Conservation (phyloP, 2,113 vertebrate species). For the Oceanodroma tethys region DNA sequence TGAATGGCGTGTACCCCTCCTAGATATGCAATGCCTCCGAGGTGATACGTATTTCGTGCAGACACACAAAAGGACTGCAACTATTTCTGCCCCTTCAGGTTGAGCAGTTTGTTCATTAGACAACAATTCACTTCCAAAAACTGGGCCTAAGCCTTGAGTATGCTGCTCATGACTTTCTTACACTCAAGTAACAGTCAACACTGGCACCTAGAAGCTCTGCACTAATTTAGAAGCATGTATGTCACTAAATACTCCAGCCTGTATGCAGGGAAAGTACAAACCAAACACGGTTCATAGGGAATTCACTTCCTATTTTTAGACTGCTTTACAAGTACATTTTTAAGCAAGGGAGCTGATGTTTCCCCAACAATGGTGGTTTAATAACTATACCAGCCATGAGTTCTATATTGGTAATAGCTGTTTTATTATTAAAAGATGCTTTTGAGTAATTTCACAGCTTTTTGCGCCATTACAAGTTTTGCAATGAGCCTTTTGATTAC, state of each 20-base stretch:
- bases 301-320: neutral
- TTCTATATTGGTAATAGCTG: neutral
- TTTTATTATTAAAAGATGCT: neutral
- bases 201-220: neutral
- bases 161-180: neutral
- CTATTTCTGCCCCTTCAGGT: neutral
- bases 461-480: neutral
- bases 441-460: neutral
- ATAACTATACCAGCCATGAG: neutral
- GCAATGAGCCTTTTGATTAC: neutral
- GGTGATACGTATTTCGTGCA: fast-evolving
- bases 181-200: neutral
- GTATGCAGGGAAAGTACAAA: neutral
- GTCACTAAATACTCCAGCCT: neutral
- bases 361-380: neutral
- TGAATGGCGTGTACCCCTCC: neutral
- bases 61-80: neutral
- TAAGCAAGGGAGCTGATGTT: neutral
- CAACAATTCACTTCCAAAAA: neutral
- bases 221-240: neutral
- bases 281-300: neutral
- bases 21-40: neutral
- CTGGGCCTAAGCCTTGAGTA: neutral
- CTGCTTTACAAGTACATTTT: neutral
- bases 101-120: neutral